phyloP scores from a whole-genome alignment of 2,113 vertebrate species.

The Pleuronectes platessa region DNA sequence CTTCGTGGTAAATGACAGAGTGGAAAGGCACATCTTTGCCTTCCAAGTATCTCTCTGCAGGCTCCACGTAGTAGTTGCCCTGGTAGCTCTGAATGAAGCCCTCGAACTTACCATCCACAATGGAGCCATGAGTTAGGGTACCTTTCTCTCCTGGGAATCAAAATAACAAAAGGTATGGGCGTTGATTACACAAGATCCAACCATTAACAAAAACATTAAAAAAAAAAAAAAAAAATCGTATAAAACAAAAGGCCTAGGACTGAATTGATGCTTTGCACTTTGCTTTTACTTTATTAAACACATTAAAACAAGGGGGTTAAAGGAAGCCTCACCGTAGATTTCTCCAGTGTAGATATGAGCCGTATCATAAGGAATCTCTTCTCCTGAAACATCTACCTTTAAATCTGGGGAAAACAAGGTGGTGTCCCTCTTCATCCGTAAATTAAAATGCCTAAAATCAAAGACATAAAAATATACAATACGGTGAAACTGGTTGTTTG shows the following conservation, averaged over 20 bases:
- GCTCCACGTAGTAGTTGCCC: slow-evolving; percentile 96
- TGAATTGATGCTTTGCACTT: not conserved
- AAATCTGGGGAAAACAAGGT: slow-evolving; percentile 92
- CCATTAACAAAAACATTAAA: not conserved
- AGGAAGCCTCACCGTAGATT: slow-evolving; percentile 88
- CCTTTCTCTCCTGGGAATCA: slow-evolving; percentile 90
- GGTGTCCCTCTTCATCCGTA: slow-evolving; percentile 96
- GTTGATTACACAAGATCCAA: not conserved
- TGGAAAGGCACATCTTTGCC: slow-evolving; percentile 92
- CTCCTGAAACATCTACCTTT: slow-evolving; percentile 91
- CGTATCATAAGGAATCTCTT: slow-evolving; percentile 90
- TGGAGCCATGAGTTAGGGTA: slow-evolving; percentile 92
- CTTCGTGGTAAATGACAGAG: slow-evolving; percentile 99
- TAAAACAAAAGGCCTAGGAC: not conserved
- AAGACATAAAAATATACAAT: slow-evolving; percentile 22
- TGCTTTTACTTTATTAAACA: not conserved
- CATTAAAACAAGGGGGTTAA: not conserved
- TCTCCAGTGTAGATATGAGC: slow-evolving; percentile 98
- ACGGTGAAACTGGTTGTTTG: not conserved
- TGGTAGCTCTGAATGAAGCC: slow-evolving; percentile 94
- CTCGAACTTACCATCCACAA: slow-evolving; percentile 95
- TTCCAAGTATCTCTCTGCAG: slow-evolving; percentile 92
- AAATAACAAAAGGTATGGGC: slow-evolving; percentile 10
- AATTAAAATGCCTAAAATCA: slow-evolving; percentile 91
- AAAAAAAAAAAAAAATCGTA: too few species aligned